These are phyloP conservation scores for Euglossa dilemma DNA, from an alignment of 1,140 invertebrate species.

Conservation along the genomic window DNA sequence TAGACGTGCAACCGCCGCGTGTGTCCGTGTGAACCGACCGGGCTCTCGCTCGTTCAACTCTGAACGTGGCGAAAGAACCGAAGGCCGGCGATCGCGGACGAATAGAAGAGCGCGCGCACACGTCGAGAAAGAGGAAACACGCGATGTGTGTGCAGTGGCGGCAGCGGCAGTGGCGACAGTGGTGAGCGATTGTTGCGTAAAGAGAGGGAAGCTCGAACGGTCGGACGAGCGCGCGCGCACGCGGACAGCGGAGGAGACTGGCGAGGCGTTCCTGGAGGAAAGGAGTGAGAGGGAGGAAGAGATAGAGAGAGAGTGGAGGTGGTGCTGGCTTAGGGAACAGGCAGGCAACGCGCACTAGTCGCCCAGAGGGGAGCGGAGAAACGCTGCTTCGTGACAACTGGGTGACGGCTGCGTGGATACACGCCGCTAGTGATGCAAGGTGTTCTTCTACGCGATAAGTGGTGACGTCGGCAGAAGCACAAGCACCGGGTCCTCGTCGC, in stretches of 20 bases:
- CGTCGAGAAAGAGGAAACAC: constrained; percentile 9
- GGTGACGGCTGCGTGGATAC: constrained; percentile 64
- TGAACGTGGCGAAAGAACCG: neutral
- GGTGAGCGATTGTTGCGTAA: constrained; percentile 24
- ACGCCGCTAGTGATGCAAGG: constrained; percentile 65
- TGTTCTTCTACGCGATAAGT: constrained; percentile 65
- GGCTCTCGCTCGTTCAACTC: constrained; percentile 10
- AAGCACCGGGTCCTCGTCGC: constrained; percentile 24
- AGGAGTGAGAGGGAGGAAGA: neutral
- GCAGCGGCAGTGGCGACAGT: constrained; percentile 8
- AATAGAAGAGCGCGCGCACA: neutral
- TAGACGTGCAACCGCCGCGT: neutral
- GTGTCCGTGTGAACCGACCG: neutral
- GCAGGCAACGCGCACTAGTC: neutral
- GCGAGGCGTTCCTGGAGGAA: neutral
- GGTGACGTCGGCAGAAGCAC: constrained; percentile 65
- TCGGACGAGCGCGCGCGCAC: neutral
- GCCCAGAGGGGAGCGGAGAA: neutral
- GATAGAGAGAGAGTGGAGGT: neutral
- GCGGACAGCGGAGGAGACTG: neutral
- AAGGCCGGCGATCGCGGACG: constrained; percentile 8
- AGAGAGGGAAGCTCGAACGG: constrained; percentile 19
- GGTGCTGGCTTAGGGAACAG: neutral
- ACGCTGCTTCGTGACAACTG: constrained; percentile 54
- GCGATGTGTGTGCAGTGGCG: neutral